Base-by-base conservation (phyloP, 2,113 vertebrate species). In the Heterotilapia buettikoferi region DNA sequence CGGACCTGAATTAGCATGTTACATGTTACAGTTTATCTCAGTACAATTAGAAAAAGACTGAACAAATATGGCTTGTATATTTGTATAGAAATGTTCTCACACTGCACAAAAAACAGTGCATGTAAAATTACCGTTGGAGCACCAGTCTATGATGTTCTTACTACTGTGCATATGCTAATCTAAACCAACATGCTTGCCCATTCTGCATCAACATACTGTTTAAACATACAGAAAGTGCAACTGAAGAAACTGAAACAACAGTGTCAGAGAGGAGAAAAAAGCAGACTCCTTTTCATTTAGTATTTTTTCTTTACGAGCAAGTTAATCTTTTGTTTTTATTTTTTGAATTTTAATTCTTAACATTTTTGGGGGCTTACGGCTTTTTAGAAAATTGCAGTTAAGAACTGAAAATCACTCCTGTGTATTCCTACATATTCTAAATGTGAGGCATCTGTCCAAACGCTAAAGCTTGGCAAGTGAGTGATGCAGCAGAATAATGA, bases 121-220 rank as follows among this genome's bases (percentile, higher is more conserved):
- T 1, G 38, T 43, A 26, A 71, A 71, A 71, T 71, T 26, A 43
- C 66, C 0, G 3, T 0, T 43, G 66, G 2, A 24, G 38, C 33
- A 66, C 1, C 10, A 3, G n/a, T 12, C 33, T 38, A 0, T 36
- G 18, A 8, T 68, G 33, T 68, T 68, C 10, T 38, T 38, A 66
- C 12, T n/a, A 43, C 0, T 24, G 66, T 24, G 12, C 38, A 16
- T 9, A 16, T 16, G 2, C n/a, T 43, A 0, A 24, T 43, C 38
- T 71, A 71, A 43, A 71, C 7, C 66, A 43, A 43, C 66, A 45
- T 13, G 38, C 1, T 71, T 26, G 66, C 38, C 12, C n/a, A 6
- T 14, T 71, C n/a, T 16, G 38, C 66, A 24, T 24, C 21, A 43
- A 1, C 38, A 24, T 66, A 36, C 31, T 61, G 29, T 61, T 61